A percentile compares a stretch with the other conserved stretches of the same genome.
These are phyloP conservation scores for Halichondria panicea DNA, from an alignment of 37 sponge, comb jelly and placozoan species.

Conservation along the genomic window DNA sequence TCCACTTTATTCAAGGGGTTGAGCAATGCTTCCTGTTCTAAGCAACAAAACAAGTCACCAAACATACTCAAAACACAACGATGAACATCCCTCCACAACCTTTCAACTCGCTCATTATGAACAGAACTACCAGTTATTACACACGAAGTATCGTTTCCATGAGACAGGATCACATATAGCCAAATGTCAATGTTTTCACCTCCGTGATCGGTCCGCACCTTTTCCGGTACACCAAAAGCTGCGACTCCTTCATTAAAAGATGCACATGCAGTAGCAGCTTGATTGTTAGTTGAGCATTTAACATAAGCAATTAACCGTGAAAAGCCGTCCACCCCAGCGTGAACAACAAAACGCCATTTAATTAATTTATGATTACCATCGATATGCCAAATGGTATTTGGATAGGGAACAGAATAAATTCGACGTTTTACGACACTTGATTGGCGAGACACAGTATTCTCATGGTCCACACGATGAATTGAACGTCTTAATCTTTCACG, in stretches of 20 bases:
- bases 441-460: not conserved
- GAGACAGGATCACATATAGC: constrained; percentile 25
- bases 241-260: constrained; percentile 7
- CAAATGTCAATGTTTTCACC: constrained; percentile 51
- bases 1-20: constrained; percentile 27
- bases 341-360: constrained; percentile 23
- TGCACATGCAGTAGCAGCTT: constrained; percentile 13
- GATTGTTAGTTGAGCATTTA: constrained; percentile 28
- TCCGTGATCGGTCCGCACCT: constrained; percentile 30
- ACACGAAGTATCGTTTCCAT: not conserved
- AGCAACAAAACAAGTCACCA: not conserved
- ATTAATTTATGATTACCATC: constrained; percentile 49
- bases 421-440: constrained; percentile 2
- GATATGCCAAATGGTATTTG: constrained; percentile 24
- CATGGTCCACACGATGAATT: constrained; percentile 21
- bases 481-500: constrained; percentile 6
- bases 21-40: not conserved
- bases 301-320: constrained; percentile 11
- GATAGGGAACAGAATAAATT: not conserved
- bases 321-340: constrained; percentile 25
- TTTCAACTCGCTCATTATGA: constrained; percentile 24
- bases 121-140: constrained; percentile 26
- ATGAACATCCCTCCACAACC: constrained; percentile 24
- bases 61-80: constrained; percentile 2
- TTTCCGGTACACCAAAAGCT: constrained; percentile 11